A percentile compares a stretch with the other conserved stretches of the same genome.
These are phyloP conservation scores for Rana temporaria DNA, from an alignment of 2,113 vertebrate species.

Conservation along the genomic window DNA sequence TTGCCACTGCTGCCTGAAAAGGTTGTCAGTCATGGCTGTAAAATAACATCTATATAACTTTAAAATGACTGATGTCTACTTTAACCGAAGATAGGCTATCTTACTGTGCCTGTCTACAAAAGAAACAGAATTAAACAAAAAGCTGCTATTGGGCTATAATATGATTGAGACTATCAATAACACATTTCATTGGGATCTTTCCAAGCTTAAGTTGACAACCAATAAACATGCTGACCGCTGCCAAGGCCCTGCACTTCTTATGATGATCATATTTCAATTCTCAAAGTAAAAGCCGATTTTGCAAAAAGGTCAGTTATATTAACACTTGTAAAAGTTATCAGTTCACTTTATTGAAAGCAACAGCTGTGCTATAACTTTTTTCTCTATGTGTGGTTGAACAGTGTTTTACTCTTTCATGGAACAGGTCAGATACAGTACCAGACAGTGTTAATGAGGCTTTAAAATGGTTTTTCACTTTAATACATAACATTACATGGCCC, in stretches of 20 bases:
- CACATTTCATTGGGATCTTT: background rate
- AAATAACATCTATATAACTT: too few species aligned
- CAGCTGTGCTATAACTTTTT: slow-evolving; percentile 22
- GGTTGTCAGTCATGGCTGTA: too few species aligned
- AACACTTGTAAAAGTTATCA: background rate
- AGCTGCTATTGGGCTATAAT: too few species aligned
- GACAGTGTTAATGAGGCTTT: too few species aligned
- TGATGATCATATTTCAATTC: slow-evolving; percentile 23
- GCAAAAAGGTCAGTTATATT: background rate
- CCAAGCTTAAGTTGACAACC: background rate
- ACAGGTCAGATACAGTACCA: background rate
- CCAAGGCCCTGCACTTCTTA: background rate
- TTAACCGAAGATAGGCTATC: too few species aligned
- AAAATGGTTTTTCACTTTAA: too few species aligned
- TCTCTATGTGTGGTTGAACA: background rate
- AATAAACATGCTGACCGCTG: background rate
- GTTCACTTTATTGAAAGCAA: background rate
- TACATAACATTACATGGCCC: too few species aligned
- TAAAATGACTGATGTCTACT: too few species aligned
- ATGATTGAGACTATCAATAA: too few species aligned
- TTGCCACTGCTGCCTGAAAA: too few species aligned
- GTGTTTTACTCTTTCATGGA: background rate
- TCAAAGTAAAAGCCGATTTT: slow-evolving; percentile 3
- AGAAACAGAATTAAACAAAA: too few species aligned
- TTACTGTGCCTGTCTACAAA: too few species aligned